These are phyloP conservation scores for Cyrtorhinus lividipennis DNA, from an alignment of 1,140 invertebrate species.

Conservation along the genomic window DNA sequence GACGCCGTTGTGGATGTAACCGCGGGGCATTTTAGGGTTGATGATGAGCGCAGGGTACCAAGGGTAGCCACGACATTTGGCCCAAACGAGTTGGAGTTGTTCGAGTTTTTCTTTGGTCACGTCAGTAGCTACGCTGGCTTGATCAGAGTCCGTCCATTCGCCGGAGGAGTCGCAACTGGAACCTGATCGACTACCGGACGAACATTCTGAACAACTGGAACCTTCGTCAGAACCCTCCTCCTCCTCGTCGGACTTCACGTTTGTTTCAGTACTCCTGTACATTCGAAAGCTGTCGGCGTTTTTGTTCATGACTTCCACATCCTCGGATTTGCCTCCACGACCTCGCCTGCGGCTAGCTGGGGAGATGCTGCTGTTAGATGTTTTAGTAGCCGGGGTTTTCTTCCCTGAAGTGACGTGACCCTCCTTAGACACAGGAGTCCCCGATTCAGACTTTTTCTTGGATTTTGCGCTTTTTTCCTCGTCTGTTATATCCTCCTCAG, in stretches of 20 bases:
- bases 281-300: slow-evolving; percentile 40
- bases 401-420: background rate
- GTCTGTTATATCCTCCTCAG: background rate
- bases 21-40: slow-evolving; percentile 82
- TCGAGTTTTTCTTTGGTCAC: slow-evolving; percentile 22
- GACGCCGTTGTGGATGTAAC: slow-evolving; percentile 82
- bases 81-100: slow-evolving; percentile 80
- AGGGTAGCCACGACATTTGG: slow-evolving; percentile 88
- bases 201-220: slow-evolving; percentile 25
- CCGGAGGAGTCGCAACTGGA: slow-evolving; percentile 18
- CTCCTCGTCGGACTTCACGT: slow-evolving; percentile 26
- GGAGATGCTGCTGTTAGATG: background rate
- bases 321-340: background rate
- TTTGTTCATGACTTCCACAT: background rate
- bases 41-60: slow-evolving; percentile 94
- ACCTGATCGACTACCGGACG: slow-evolving; percentile 21
- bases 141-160: slow-evolving; percentile 17
- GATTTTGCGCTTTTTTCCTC: slow-evolving; percentile 12
- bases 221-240: slow-evolving; percentile 30
- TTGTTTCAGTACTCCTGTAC: slow-evolving; percentile 34
- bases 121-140: slow-evolving; percentile 10
- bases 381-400: background rate
- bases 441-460: background rate
- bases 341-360: background rate
- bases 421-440: background rate